These are phyloP conservation scores for Troides helena DNA, from an alignment of 2,888 invertebrate genomes.

Conservation along the genomic window DNA sequence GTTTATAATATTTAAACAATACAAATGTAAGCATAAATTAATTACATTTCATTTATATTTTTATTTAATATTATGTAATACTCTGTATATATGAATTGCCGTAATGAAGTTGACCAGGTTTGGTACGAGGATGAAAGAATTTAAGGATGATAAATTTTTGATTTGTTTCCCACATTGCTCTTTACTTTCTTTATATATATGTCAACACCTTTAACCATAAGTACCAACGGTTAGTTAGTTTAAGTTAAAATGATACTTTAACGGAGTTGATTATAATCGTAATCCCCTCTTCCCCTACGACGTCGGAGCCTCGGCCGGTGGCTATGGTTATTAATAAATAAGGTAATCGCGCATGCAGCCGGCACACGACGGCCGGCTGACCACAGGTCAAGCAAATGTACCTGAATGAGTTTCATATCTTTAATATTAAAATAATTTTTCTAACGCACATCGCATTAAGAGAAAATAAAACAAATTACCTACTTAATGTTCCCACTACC, in stretches of 20 bases:
- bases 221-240: too few relatives aligned
- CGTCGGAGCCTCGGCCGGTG: conserved; percentile 32
- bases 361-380: conserved; percentile 36
- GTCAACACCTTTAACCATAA: too few relatives aligned
- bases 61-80: neutral
- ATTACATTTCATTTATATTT: neutral
- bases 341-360: conserved; percentile 61
- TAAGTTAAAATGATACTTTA: conserved; percentile 31
- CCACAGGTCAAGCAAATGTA: conserved; percentile 33
- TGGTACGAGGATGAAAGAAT: too few relatives aligned
- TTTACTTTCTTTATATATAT: too few relatives aligned
- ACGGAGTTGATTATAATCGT: conserved; percentile 46
- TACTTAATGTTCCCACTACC: too few relatives aligned
- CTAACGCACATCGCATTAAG: neutral
- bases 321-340: conserved; percentile 65
- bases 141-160: too few relatives aligned
- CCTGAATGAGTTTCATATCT: conserved; percentile 13
- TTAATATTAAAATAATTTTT: neutral
- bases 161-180: too few relatives aligned
- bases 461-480: too few relatives aligned
- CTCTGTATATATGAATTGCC: too few relatives aligned
- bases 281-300: conserved; percentile 41
- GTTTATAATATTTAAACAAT: neutral
- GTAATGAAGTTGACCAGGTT: too few relatives aligned
- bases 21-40: neutral